Percentiles rank a stretch among this genome's conserved stretches.
Conservation (phyloP, 1,140 invertebrate genomes). For the Aphaenogaster ashmeadi region DNA sequence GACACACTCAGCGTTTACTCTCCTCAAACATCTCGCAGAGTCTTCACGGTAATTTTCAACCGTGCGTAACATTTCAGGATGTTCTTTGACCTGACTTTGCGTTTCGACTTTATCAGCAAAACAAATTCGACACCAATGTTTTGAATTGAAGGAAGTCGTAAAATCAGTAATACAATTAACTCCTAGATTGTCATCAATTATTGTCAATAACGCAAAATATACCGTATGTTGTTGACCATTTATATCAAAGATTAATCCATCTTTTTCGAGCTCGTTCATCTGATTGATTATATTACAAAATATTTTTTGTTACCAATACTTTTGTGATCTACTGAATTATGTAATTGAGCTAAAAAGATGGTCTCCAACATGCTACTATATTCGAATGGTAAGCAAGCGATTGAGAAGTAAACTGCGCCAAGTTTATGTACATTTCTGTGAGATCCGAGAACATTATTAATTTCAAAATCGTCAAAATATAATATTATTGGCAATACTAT, state of each 20-base stretch:
- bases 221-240: not conserved
- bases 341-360: constrained; percentile 1
- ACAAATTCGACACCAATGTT: not conserved
- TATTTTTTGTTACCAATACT: not conserved
- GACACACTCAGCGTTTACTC: not conserved
- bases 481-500: not conserved
- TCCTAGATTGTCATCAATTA: constrained; percentile 1
- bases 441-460: not conserved
- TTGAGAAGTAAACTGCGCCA: not conserved
- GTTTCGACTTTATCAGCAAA: not conserved
- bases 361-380: not conserved
- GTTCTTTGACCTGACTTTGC: not conserved
- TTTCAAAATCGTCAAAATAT: not conserved
- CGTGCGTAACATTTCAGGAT: not conserved
- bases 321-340: not conserved
- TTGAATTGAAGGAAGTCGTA: not conserved
- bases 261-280: not conserved
- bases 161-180: not conserved
- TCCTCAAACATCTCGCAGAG: not conserved
- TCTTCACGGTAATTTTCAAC: not conserved
- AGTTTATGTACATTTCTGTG: constrained; percentile 1
- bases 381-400: not conserved
- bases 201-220: not conserved
- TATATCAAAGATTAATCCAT: not conserved
- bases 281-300: not conserved